Evolutionary conservation across 35 echinoderm and acorn worm species (phyloP), one percentile per base, ranked within the genome.

Genomic region (Apostichopus japonicus): DNA sequence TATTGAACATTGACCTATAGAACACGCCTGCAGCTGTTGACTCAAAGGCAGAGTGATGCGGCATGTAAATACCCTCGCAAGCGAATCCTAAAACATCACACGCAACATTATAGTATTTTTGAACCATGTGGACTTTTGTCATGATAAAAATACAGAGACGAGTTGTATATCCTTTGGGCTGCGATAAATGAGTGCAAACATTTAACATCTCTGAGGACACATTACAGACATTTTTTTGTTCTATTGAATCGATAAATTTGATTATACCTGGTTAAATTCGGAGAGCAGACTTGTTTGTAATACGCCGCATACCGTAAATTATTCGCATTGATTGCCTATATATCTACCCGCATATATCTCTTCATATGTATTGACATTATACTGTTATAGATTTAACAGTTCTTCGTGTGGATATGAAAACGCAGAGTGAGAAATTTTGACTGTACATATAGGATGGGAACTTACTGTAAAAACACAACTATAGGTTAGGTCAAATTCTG

Each of bases 1-100:
- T 16, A 24, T 21, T 84, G 81, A 84, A 84, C 81, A 58, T 84
- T 84, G 81, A 84, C 81, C 81, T 80, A 19, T 4, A 84, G 14
- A 1, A 19, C 21, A 75, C 71, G 71, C 71, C 71, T 23, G 54
- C 81, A 59, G 81, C 81, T 84, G 81, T 21, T 59, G 4, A 57
- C 5, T 56, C 81, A 22, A 59, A 84, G 61, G 57, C 81, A 84
- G 53, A 84, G 13, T 84, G 14, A 84, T 57, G 14, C 6, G 56
- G 81, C 57, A 54, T 57, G 21, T 75, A 75, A 75, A 75, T 75
- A 75, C 6, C 6, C 71, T 23, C 21, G 6, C 71, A 23, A n/a
- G 71, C n/a, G 71, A 21, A 19, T 75, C 17, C 21, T 19, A 67
- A 67, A 21, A 19, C 17, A 75, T n/a, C n/a, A 6, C 6, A 75